Evolutionary conservation across 1,140 invertebrate species (phyloP), one percentile per base, ranked within the genome.

Genomic region (Camponotus floridanus): DNA sequence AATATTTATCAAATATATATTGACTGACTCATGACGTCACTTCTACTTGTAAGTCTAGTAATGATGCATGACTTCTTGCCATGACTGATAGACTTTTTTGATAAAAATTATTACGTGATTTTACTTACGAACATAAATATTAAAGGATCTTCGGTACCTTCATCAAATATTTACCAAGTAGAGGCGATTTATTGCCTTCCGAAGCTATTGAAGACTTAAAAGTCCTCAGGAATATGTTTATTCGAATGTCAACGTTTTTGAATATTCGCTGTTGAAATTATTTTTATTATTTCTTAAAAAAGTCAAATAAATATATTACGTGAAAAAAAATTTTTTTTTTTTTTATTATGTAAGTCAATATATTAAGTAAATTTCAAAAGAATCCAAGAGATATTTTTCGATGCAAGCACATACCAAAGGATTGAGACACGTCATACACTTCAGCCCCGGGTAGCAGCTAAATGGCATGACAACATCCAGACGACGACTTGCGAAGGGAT

Each of bases 381-480:
- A 33, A 65, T 2, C 8, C 36, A 21, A 42, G 36, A 21, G 9
- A 51, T 39, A 39, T 31, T 62, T 36, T 26, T 55, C 13, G 21
- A 74, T 61, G 42, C 5, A 48, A 39, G 33, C 21, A 8, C 33
- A 11, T 45, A 1, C 4, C n/a, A 39, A 39, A 78, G 18, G 45
- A 42, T n/a, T 65, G 26, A 85, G 21, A 42, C 33, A 65, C 11
- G 7, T 80, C 57, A 3, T 48, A 83, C n/a, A 13, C 45, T 92
- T 31, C 48, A 91, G 88, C 86, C 88, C 31, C 76, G 88, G 36
- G 83, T 88, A 8, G 59, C 88, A 2, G n/a, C 67, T 13, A 74
- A 70, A n/a, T 76, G 91, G 57, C 85, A 87, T 71, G 88, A 92
- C n/a, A 85, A 85, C 31, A 51, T 42, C 39, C 76, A 78, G 45